Percentiles rank a stretch among this genome's conserved stretches.
Conservation (phyloP, 2,888 invertebrate species). For the Dolichopus griseipennis region DNA sequence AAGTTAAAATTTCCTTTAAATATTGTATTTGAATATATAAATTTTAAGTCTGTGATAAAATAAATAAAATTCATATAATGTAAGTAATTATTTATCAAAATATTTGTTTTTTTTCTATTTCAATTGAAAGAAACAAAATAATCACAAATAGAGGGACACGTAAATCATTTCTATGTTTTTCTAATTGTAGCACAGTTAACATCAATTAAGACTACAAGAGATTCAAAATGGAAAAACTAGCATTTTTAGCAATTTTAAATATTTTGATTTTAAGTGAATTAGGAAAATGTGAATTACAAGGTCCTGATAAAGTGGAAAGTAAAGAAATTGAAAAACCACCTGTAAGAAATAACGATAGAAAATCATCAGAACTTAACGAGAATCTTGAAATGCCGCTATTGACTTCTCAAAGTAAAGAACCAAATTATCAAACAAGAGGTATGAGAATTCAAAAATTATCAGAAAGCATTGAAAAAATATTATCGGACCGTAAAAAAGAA, state of each 20-base stretch:
- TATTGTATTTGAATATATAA: background rate
- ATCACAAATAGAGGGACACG: background rate
- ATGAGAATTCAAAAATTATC: conserved; percentile 24
- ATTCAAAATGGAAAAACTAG: background rate
- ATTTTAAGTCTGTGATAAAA: background rate
- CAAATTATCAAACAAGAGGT: conserved; percentile 31
- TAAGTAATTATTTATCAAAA: background rate
- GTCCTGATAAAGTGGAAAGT: background rate
- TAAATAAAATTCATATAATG: background rate
- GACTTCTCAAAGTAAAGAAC: conserved; percentile 18
- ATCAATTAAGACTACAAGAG: background rate
- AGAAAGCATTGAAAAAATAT: conserved; percentile 31
- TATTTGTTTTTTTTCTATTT: background rate
- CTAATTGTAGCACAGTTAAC: background rate
- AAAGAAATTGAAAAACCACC: conserved; percentile 28
- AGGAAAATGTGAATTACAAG: background rate
- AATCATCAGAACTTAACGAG: conserved; percentile 26
- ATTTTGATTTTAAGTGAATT: background rate
- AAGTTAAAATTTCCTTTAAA: background rate
- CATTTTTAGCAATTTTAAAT: background rate
- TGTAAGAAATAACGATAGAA: conserved; percentile 24
- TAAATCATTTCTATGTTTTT: background rate
- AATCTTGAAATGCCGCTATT: background rate
- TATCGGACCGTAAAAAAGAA: conserved; percentile 41
- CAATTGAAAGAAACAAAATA: background rate